Conservation (phyloP, 2,888 invertebrate genomes). For the Hybos culiciformis region DNA sequence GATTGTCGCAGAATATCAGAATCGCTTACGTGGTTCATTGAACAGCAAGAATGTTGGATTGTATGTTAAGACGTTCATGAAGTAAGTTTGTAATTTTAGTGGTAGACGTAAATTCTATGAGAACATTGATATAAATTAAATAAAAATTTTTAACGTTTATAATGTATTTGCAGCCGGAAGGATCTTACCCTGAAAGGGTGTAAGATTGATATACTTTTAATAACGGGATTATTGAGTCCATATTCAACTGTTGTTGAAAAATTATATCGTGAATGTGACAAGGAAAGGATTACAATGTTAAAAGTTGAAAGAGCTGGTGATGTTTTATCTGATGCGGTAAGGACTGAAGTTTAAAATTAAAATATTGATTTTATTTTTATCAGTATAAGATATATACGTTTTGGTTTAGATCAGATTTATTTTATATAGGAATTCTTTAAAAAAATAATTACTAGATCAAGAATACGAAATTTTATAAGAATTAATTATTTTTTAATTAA, state of each 20-base stretch:
- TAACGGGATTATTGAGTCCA: constrained; percentile 65
- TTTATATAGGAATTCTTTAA: no score
- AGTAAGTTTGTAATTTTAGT: constrained; percentile 41
- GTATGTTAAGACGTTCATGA: constrained; percentile 70
- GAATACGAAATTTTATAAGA: no score
- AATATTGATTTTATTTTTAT: neutral
- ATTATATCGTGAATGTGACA: constrained; percentile 62
- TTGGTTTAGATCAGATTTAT: neutral
- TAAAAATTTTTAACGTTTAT: neutral
- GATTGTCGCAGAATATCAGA: constrained; percentile 61
- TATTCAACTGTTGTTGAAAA: constrained; percentile 70
- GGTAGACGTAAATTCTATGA: neutral
- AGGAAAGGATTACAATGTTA: constrained; percentile 67
- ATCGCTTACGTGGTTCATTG: constrained; percentile 56
- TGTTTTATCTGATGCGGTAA: constrained; percentile 70
- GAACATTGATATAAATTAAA: neutral
- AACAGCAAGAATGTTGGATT: constrained; percentile 70
- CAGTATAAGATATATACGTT: no score
- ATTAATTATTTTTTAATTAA: neutral
- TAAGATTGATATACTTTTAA: constrained; percentile 63
- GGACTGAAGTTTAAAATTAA: constrained; percentile 18
- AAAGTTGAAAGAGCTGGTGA: constrained; percentile 80
- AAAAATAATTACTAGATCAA: no score
- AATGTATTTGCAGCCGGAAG: constrained; percentile 44
- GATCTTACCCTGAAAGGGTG: constrained; percentile 56